A percentile compares a stretch with the other conserved stretches of the same genome.
Evolutionary conservation across 2,888 invertebrate genomes (phyloP).

Genomic region (Drosophila robusta): DNA sequence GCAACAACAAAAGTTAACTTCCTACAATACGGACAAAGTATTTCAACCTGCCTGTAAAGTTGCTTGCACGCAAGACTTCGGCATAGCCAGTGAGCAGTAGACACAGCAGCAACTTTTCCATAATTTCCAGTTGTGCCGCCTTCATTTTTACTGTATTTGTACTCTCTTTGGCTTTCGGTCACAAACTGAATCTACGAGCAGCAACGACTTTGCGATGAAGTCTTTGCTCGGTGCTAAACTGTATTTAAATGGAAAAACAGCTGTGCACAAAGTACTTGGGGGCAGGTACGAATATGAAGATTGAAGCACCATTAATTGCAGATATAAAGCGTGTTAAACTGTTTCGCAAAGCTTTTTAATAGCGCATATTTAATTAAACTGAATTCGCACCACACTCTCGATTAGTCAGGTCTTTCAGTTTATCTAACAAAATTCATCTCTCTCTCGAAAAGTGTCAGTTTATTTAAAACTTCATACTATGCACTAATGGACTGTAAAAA

Average conservation of each 20-base stretch:
- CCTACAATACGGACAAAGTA: background rate
- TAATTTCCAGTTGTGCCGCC: background rate
- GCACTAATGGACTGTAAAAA: background rate
- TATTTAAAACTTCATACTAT: background rate
- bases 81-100: conserved; percentile 9
- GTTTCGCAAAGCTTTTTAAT: conserved; percentile 1
- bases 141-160: conserved; percentile 8
- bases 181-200: conserved; percentile 22
- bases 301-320: background rate
- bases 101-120: conserved; percentile 6
- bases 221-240: conserved; percentile 4
- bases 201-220: conserved; percentile 18
- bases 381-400: background rate
- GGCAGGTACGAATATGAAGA: conserved; percentile 14
- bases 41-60: conserved; percentile 32
- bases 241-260: conserved; percentile 39
- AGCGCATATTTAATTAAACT: background rate
- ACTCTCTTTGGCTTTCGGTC: conserved; percentile 9
- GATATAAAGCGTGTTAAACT: conserved; percentile 1
- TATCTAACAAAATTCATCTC: background rate
- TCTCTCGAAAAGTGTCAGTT: background rate
- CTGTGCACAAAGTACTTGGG: conserved; percentile 25
- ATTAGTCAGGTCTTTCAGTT: background rate
- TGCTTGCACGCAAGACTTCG: conserved; percentile 1
- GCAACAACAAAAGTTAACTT: background rate